Percentiles rank a stretch among this genome's conserved stretches.
These are phyloP conservation scores for Elephantulus edwardii DNA, from an alignment of 2,113 vertebrate species.

Conservation along the genomic window DNA sequence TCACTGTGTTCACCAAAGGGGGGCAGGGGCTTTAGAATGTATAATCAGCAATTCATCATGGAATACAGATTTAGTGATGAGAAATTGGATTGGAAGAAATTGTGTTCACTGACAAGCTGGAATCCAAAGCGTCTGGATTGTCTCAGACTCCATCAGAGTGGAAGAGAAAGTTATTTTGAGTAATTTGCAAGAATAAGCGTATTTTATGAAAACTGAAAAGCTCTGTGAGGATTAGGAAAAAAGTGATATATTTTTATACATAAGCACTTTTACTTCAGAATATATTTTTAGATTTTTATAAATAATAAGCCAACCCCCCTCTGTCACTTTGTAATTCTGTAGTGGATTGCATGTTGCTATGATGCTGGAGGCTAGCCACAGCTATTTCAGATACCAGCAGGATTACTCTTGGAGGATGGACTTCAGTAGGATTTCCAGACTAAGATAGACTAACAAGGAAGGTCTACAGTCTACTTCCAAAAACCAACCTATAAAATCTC, in stretches of 20 bases:
- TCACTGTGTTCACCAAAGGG: not conserved
- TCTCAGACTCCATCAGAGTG: constrained; percentile 30
- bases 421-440: not conserved
- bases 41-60: not conserved
- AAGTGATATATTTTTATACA: constrained; percentile 13
- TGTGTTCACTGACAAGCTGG: not conserved
- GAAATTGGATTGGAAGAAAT: not conserved
- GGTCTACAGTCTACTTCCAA: not conserved
- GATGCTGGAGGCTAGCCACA: not conserved
- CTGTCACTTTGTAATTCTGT: not conserved
- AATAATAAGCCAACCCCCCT: not conserved
- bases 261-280: constrained; percentile 15
- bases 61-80: not conserved
- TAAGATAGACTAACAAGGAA: not conserved
- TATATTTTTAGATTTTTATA: constrained; percentile 42
- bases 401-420: not conserved
- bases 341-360: not conserved
- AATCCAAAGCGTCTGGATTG: constrained; percentile 3
- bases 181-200: not conserved
- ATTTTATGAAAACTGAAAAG: not conserved
- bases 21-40: not conserved
- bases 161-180: constrained; percentile 17
- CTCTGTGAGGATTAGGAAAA: not conserved
- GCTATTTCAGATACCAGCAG: not conserved
- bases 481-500: not conserved